Conservation (phyloP, 2,113 vertebrate genomes). For the Oceanodroma tethys region DNA sequence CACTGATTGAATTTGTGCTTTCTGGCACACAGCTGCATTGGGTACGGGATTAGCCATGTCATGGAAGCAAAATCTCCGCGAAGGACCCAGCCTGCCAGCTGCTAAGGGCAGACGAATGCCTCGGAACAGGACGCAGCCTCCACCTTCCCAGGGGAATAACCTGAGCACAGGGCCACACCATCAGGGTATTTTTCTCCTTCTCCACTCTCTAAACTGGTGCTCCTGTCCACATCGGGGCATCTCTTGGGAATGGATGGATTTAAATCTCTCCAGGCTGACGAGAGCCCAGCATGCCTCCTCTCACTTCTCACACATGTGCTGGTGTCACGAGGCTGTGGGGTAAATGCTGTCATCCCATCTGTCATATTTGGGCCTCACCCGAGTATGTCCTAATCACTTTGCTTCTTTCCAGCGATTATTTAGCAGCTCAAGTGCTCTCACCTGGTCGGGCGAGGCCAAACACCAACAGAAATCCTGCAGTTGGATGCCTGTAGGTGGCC, state of each 20-base stretch:
- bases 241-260: neutral
- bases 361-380: neutral
- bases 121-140: neutral
- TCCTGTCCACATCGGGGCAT: neutral
- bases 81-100: neutral
- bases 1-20: neutral
- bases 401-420: neutral
- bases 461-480: accelerated
- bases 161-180: neutral
- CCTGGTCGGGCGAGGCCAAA: neutral
- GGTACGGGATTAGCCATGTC: neutral
- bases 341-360: neutral
- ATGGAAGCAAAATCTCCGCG: neutral
- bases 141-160: neutral
- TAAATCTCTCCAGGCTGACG: neutral
- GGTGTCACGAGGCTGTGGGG: neutral
- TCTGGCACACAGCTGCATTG: neutral
- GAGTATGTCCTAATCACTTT: neutral
- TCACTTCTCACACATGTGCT: neutral
- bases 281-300: neutral
- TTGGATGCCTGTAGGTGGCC: neutral
- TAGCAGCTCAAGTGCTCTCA: neutral
- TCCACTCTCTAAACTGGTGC: neutral
- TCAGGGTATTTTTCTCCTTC: neutral
- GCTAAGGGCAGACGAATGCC: neutral